These are phyloP conservation scores for Mesembrinibis cayennensis DNA, from an alignment of 2,113 vertebrate genomes.

Conservation along the genomic window DNA sequence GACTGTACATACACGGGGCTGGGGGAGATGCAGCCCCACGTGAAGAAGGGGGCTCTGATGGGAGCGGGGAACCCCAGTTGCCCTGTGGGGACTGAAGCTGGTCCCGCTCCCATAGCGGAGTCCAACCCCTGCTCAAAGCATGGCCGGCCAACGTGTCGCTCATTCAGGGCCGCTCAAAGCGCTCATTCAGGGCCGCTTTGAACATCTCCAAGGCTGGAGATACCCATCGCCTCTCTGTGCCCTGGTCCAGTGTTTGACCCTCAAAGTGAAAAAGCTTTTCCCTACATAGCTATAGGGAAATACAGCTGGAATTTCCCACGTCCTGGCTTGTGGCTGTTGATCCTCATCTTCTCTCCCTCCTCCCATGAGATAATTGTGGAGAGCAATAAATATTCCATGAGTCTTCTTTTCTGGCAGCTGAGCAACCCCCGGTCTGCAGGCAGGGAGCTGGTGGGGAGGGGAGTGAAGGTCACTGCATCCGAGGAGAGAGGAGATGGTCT, in stretches of 20 bases:
- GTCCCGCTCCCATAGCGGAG: neutral
- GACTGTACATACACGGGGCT: too few relatives aligned
- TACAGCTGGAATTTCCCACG: neutral
- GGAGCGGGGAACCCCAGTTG: neutral
- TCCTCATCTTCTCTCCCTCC: neutral
- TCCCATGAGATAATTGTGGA: neutral
- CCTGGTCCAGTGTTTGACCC: neutral
- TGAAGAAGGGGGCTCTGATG: neutral
- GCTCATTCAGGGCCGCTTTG: neutral
- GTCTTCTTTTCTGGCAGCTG: neutral
- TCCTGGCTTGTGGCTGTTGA: neutral
- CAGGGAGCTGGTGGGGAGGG: neutral
- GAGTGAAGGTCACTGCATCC: neutral
- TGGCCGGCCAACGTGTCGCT: fast-evolving
- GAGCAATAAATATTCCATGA: neutral
- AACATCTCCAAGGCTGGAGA: neutral
- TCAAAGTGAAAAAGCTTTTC: neutral
- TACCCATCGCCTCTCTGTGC: neutral
- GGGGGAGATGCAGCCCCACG: neutral
- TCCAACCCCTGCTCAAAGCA: neutral
- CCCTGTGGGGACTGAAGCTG: fast-evolving
- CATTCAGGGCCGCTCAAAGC: neutral
- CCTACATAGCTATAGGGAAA: neutral
- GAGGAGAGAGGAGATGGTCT: neutral
- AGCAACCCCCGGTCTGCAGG: neutral